Conservation (phyloP, 2,888 invertebrate species). For the Ornithoptera priamus region DNA sequence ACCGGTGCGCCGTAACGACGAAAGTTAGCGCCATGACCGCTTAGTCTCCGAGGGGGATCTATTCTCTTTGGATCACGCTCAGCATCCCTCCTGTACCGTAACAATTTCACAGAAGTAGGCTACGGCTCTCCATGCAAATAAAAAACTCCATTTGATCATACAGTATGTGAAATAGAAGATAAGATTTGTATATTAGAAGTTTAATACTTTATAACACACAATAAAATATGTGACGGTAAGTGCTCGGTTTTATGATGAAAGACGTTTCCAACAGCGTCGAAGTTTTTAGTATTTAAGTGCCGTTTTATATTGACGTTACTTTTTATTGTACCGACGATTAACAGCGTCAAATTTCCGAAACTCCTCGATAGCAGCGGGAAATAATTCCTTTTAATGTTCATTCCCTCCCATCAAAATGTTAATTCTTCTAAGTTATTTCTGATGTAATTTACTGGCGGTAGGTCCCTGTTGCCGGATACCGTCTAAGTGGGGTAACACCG, state of each 20-base stretch:
- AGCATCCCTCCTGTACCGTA: no score
- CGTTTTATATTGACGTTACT: conserved; percentile 14
- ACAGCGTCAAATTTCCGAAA: conserved; percentile 5
- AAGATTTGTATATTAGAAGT: conserved; percentile 10
- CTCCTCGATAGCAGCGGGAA: not conserved
- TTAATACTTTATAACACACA: conserved; percentile 5
- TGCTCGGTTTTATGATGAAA: conserved; percentile 18
- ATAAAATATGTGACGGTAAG: conserved; percentile 14
- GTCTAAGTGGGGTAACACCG: no score
- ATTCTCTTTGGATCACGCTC: no score
- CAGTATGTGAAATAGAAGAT: not conserved
- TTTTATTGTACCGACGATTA: conserved; percentile 14
- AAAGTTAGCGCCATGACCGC: no score
- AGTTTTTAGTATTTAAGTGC: conserved; percentile 9
- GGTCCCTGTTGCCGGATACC: no score
- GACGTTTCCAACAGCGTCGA: conserved; percentile 6
- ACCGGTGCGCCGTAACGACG: no score
- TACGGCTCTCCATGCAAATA: no score
- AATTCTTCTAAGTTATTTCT: not conserved
- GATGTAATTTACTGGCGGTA: not conserved
- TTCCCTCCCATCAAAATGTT: not conserved
- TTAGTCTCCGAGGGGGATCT: no score
- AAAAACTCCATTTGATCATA: no score
- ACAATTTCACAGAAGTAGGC: no score
- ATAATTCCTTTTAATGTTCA: not conserved